Percentiles rank a stretch among this genome's conserved stretches.
Evolutionary conservation across 2,888 invertebrate genomes (phyloP).

Genomic region (Idaea biselata): DNA sequence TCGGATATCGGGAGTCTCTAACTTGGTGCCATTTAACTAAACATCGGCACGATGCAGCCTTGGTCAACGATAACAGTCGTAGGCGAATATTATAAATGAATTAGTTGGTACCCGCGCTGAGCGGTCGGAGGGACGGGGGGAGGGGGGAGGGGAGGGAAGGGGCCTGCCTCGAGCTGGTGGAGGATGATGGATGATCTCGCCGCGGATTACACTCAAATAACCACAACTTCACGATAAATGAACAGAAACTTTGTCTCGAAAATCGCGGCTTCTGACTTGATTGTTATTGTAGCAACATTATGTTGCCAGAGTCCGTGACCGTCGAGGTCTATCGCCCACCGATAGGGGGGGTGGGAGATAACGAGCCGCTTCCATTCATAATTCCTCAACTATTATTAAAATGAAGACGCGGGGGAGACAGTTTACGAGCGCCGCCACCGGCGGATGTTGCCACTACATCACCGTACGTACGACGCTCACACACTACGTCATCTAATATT

Average conservation of each 20-base stretch:
- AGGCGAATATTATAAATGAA: not conserved
- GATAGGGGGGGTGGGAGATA: not conserved
- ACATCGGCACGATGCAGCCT: not conserved
- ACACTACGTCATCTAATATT: not conserved
- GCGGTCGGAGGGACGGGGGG: not conserved
- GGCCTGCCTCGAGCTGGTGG: constrained; percentile 3
- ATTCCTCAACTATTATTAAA: too few species aligned
- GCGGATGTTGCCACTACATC: too few species aligned
- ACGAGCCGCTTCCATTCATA: too few species aligned
- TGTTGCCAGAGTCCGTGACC: not conserved
- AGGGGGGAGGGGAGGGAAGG: not conserved
- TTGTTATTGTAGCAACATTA: not conserved
- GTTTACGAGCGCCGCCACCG: too few species aligned
- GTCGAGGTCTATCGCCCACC: not conserved
- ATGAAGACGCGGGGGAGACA: too few species aligned
- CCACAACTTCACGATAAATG: constrained; percentile 7
- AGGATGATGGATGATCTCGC: constrained; percentile 13
- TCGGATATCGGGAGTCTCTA: not conserved
- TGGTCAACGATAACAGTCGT: too few species aligned
- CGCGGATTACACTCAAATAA: not conserved
- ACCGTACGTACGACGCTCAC: not conserved
- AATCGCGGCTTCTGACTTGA: constrained; percentile 6
- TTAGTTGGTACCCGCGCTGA: not conserved
- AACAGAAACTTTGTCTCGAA: constrained; percentile 9
- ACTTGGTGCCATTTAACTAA: not conserved